These are phyloP conservation scores for Sarcoramphus papa DNA, from an alignment of 2,797 vertebrate genomes.

Conservation along the genomic window DNA sequence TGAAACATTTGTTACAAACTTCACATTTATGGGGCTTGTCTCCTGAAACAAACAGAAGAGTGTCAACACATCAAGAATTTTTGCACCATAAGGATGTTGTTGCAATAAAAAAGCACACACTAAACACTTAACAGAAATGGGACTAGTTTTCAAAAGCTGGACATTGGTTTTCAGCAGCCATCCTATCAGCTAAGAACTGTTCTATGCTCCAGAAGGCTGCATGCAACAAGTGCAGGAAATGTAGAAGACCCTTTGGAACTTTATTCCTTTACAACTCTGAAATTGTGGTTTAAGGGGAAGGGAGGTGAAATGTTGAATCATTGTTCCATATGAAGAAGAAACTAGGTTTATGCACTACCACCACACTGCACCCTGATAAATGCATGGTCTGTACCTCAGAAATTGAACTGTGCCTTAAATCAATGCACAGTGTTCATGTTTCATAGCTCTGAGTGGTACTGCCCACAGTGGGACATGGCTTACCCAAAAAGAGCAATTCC, in stretches of 20 bases:
- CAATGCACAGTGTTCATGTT: rapidly evolving
- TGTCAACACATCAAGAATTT: not conserved
- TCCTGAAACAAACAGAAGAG: constrained; percentile 70
- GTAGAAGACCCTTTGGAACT: not conserved
- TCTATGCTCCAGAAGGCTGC: not conserved
- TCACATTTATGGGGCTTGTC: constrained; percentile 97
- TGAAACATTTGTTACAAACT: constrained; percentile 92
- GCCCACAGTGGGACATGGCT: rapidly evolving
- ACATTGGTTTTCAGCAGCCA: not conserved
- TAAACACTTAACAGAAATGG: not conserved
- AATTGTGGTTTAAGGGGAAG: not conserved
- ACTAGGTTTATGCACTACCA: not conserved
- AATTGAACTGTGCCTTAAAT: not conserved
- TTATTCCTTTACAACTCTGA: not conserved
- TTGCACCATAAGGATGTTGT: not conserved
- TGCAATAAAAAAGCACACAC: too few relatives aligned
- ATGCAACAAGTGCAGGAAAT: too few relatives aligned
- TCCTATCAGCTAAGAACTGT: not conserved
- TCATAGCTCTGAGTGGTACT: not conserved
- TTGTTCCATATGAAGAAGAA: not conserved
- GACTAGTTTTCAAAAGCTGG: not conserved
- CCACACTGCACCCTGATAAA: not conserved
- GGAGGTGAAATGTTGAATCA: not conserved
- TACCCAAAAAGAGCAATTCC: not conserved
- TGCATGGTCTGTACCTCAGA: not conserved